Conservation (phyloP, 2,797 vertebrate genomes). For the Cottoperca gobio region DNA sequence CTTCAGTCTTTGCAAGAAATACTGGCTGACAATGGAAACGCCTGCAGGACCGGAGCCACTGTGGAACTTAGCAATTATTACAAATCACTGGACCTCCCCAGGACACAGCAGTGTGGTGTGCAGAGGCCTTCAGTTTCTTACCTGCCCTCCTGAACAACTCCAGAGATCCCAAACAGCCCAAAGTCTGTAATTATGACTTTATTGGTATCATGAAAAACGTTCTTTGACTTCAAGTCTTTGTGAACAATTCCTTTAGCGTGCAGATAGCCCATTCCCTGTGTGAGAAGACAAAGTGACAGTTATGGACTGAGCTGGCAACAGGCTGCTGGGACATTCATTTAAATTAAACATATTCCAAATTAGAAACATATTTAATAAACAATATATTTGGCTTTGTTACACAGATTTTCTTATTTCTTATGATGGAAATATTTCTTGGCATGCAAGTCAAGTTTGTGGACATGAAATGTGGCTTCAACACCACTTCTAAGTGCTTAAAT, state of each 20-base stretch:
- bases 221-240: constrained; percentile 99
- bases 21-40: constrained; percentile 14
- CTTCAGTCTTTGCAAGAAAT: neutral
- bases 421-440: neutral
- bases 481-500: neutral
- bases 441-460: neutral
- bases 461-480: neutral
- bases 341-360: neutral
- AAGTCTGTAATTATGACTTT: constrained; percentile 99
- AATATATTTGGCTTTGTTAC: neutral
- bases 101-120: constrained; percentile 31
- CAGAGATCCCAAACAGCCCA: constrained; percentile 97
- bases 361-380: neutral
- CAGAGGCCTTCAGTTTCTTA: constrained; percentile 72
- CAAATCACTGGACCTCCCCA: constrained; percentile 38
- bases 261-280: constrained; percentile 97
- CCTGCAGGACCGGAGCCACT: constrained; percentile 28
- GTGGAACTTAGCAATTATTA: constrained; percentile 45
- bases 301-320: neutral
- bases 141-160: constrained; percentile 97
- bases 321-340: neutral
- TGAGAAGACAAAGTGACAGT: neutral
- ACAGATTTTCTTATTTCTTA: neutral
- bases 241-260: constrained; percentile 99
- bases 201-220: constrained; percentile 98